Conservation (phyloP, 2,113 vertebrate species). For the Mobula hypostoma region DNA sequence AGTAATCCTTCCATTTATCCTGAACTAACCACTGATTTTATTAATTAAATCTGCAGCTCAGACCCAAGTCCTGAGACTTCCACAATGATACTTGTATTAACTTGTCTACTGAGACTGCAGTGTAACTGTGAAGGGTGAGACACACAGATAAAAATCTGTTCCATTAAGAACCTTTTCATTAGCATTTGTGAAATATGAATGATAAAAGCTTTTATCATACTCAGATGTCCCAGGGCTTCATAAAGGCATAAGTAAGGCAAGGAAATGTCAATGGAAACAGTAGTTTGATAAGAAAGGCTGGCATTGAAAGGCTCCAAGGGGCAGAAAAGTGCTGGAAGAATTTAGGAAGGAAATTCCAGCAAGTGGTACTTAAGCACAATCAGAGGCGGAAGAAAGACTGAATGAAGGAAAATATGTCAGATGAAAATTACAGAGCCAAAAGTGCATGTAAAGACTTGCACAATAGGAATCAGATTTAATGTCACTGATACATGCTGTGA, state of each 20-base stretch:
- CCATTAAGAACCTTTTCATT: neutral
- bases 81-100: neutral
- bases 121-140: neutral
- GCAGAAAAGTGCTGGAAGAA: neutral
- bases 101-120: neutral
- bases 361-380: neutral
- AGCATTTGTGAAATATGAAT: neutral
- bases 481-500: too few relatives aligned
- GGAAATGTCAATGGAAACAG: neutral
- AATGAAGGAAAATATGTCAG: neutral
- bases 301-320: neutral
- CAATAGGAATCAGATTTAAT: neutral
- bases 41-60: neutral
- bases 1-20: slow-evolving; percentile 6
- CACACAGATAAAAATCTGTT: neutral
- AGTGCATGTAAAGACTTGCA: neutral
- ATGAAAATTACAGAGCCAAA: neutral
- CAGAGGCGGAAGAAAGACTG: neutral
- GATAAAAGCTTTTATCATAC: neutral
- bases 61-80: neutral
- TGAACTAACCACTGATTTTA: neutral
- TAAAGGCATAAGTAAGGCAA: neutral
- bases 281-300: neutral
- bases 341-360: neutral
- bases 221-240: neutral